Evolutionary conservation across 2,888 invertebrate species (phyloP).

Genomic region (Pammene aurita): DNA sequence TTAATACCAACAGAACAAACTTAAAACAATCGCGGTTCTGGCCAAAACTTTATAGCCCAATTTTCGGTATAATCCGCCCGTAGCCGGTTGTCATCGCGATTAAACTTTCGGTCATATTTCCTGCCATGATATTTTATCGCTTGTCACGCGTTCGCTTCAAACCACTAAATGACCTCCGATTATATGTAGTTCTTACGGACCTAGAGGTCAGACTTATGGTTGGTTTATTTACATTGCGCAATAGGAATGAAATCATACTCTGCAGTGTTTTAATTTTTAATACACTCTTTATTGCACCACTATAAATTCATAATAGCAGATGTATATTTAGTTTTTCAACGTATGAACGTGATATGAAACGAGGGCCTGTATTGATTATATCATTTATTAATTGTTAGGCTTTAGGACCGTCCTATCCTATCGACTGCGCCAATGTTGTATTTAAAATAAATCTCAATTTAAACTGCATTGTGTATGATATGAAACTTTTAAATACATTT

Average conservation of each 20-base stretch:
- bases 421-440: too few species aligned
- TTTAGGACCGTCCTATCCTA: too few species aligned
- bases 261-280: slow-evolving; percentile 7
- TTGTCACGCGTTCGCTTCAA: background rate
- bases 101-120: background rate
- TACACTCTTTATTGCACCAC: background rate
- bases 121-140: background rate
- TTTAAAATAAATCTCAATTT: too few species aligned
- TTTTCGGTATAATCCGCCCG: background rate
- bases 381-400: background rate
- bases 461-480: too few species aligned
- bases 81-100: slow-evolving; percentile 7
- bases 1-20: background rate
- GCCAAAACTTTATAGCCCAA: background rate
- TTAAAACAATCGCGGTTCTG: background rate
- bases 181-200: background rate
- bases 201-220: background rate
- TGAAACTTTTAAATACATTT: too few species aligned
- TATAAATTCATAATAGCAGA: background rate
- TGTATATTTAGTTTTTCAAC: background rate
- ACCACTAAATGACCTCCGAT: background rate
- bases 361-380: background rate
- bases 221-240: background rate
- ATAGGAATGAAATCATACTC: background rate
- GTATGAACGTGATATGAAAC: background rate